Evolutionary conservation across 2,113 vertebrate species (phyloP), one percentile per base, ranked within the genome.

Genomic region (Coptodon rendalli): DNA sequence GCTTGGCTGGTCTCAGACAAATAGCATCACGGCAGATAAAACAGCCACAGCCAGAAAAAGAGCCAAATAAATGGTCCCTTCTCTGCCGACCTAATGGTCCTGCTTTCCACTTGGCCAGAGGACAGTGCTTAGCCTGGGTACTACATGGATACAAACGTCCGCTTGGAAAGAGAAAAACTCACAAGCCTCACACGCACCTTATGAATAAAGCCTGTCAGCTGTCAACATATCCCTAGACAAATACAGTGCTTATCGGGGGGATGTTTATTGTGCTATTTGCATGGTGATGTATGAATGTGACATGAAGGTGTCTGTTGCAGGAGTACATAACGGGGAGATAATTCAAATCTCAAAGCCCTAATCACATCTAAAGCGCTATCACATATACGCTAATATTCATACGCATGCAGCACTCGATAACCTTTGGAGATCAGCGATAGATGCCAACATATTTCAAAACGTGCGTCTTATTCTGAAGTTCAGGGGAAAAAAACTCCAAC

Each of bases 1-100:
- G 88, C 93, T 78, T 11, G 88, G 87, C 91, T 86, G 89, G 86
- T 86, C 94, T 86, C 93, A 92, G 93, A 95, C 94, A 93, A 95
- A 96, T 93, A 94, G 93, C 94, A 95, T 94, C 91, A 94, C 73
- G 12, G 90, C 80, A 92, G 93, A 95, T 94, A 93, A 95, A 93
- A 90, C 89, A 88, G 89, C 93, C 89, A 61, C 91, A 87, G 91
- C 91, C 85, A 89, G 91, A 88, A 90, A 78, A 90, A 90, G 89
- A 94, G 89, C 78, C 89, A 82, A 90, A 93, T 88, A 93, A 94
- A 95, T 94, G 90, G 92, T 76, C 87, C 84, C 83, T 34, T 85
- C 84, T 89, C 76, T 83, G 81, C 57, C 48, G 78, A 87, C 86
- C 91, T 95, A 93, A 96, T 93, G 92, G 91, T 90, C 45, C 88